Evolutionary conservation across 2,113 vertebrate species (phyloP).

Genomic region (Andinoacara biseriatus): DNA sequence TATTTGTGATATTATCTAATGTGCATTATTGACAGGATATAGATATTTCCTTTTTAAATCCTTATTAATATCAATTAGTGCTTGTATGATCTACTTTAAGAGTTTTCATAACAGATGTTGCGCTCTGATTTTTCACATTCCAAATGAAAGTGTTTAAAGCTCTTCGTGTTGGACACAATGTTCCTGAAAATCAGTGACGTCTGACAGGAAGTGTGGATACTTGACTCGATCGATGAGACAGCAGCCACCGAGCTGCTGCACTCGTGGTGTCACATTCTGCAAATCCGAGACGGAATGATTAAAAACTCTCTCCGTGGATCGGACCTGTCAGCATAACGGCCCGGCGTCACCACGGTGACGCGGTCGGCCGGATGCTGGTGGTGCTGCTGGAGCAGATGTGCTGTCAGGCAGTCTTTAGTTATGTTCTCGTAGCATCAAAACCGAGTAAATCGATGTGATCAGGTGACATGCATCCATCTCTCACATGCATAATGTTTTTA

Average conservation of each 20-base stretch:
- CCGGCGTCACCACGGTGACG: background rate
- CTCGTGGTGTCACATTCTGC: background rate
- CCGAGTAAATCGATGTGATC: background rate
- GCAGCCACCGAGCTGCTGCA: background rate
- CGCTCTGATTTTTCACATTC: background rate
- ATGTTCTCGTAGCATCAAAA: too few relatives aligned
- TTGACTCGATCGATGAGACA: background rate
- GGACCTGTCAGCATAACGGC: too few relatives aligned
- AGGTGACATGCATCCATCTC: background rate
- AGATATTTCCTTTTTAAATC: background rate
- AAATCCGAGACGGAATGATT: rapidly evolving
- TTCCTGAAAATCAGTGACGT: background rate
- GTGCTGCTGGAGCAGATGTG: background rate
- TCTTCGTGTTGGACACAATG: background rate
- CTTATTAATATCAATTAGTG: background rate
- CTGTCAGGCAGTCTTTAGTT: background rate
- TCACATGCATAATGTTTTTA: background rate
- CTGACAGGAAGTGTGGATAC: too few relatives aligned
- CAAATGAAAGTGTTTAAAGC: rapidly evolving
- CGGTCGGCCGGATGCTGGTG: too few relatives aligned
- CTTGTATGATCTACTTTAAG: rapidly evolving
- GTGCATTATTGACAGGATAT: background rate
- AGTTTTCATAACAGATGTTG: background rate
- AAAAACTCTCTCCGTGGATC: background rate
- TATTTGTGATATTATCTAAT: background rate